Evolutionary conservation across 2,888 invertebrate species (phyloP).

Genomic region (Dione juno): DNA sequence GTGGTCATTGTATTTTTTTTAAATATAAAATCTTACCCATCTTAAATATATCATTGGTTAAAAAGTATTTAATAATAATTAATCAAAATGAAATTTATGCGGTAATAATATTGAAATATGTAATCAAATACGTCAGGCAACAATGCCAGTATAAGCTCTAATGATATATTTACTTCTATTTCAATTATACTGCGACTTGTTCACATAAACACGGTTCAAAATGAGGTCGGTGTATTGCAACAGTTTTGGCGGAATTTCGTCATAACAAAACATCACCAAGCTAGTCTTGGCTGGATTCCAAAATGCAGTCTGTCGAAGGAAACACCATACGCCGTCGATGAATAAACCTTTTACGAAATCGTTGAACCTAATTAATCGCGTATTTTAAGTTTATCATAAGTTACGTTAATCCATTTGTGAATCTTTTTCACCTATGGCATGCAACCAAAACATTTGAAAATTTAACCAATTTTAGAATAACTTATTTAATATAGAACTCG

Average conservation of each 20-base stretch:
- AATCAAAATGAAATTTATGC: background rate
- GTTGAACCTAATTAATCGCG: constrained; percentile 25
- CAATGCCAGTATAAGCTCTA: constrained; percentile 22
- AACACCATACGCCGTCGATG: constrained; percentile 49
- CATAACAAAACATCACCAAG: constrained; percentile 72
- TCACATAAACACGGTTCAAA: constrained; percentile 54
- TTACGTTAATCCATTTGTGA: constrained; percentile 33
- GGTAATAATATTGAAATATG: background rate
- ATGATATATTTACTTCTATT: constrained; percentile 37
- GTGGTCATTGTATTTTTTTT: no score
- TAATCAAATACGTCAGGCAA: background rate
- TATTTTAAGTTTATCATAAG: constrained; percentile 31
- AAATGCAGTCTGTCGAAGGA: constrained; percentile 60
- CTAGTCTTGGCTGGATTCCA: constrained; percentile 65
- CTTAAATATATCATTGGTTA: no score
- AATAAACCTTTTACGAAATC: constrained; percentile 51
- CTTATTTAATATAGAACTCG: constrained; percentile 32
- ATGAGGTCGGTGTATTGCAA: constrained; percentile 76
- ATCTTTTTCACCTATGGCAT: constrained; percentile 28
- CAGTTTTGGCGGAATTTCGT: constrained; percentile 80
- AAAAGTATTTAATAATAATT: no score
- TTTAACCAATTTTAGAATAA: constrained; percentile 35
- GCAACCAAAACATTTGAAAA: constrained; percentile 32
- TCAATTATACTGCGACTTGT: constrained; percentile 47
- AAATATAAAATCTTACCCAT: no score